phyloP scores from a whole-genome alignment of 2,888 invertebrate species.

The Habrosyne pyritoides region DNA sequence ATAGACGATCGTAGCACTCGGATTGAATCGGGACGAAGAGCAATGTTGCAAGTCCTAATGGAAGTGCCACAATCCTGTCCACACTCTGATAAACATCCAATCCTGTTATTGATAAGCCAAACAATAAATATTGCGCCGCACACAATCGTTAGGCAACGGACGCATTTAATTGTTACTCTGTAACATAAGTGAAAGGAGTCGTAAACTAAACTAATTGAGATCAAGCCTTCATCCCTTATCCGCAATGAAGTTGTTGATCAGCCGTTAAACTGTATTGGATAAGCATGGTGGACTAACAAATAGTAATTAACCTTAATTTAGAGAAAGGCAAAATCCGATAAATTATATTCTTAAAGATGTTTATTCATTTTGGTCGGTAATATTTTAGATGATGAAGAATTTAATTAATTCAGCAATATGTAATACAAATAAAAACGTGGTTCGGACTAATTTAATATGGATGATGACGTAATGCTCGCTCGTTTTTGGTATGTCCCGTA shows the following conservation, averaged over 20 bases:
- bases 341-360: constrained; percentile 1
- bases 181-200: constrained; percentile 2
- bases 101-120: constrained; percentile 7
- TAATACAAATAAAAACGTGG: background rate
- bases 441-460: background rate
- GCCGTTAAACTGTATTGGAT: background rate
- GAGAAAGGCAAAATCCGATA: background rate
- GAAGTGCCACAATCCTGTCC: constrained; percentile 24
- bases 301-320: background rate
- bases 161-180: constrained; percentile 2
- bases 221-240: constrained; percentile 4
- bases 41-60: constrained; percentile 38
- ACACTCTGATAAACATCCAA: constrained; percentile 7
- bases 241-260: constrained; percentile 1
- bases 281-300: constrained; percentile 2
- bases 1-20: constrained; percentile 42
- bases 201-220: constrained; percentile 3
- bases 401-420: background rate
- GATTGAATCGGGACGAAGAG: constrained; percentile 27
- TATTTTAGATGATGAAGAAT: background rate
- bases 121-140: background rate
- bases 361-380: background rate
- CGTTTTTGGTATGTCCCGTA: background rate
- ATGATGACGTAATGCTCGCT: background rate
- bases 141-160: constrained; percentile 2